These are phyloP conservation scores for Odontomyia ornata DNA, from an alignment of 2,888 invertebrate species.

Conservation along the genomic window DNA sequence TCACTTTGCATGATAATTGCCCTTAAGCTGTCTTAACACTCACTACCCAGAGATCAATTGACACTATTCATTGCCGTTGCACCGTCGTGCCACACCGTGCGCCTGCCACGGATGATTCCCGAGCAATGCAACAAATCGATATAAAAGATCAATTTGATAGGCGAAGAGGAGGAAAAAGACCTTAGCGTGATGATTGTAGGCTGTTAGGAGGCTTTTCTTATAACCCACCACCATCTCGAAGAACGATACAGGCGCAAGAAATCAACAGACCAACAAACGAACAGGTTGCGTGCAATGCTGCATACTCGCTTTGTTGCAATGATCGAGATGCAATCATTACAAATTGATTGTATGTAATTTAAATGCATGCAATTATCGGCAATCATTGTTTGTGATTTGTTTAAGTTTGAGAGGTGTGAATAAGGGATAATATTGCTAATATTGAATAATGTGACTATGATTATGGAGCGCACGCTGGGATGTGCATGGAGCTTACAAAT, in stretches of 20 bases:
- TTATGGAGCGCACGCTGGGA: too few relatives aligned
- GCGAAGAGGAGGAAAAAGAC: neutral
- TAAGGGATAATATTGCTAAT: neutral
- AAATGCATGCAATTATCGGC: slow-evolving; percentile 5
- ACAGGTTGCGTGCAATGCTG: neutral
- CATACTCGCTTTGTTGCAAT: neutral
- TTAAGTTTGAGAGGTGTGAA: neutral
- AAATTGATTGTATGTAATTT: slow-evolving; percentile 24
- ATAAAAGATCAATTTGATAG: neutral
- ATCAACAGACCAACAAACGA: too few relatives aligned
- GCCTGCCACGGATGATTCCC: neutral
- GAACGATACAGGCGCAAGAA: neutral
- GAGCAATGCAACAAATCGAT: neutral
- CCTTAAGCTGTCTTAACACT: slow-evolving; percentile 34
- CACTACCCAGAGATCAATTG: slow-evolving; percentile 11
- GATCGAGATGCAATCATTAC: slow-evolving; percentile 2
- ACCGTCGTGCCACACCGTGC: neutral
- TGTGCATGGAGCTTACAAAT: too few relatives aligned
- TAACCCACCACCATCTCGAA: neutral
- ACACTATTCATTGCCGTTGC: slow-evolving; percentile 10
- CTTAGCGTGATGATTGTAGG: neutral
- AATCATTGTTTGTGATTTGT: slow-evolving; percentile 1
- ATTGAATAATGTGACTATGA: neutral
- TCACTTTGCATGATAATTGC: slow-evolving; percentile 43
- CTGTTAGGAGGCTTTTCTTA: neutral